Conservation (phyloP, 2,113 vertebrate genomes). For the Clinocottus analis region DNA sequence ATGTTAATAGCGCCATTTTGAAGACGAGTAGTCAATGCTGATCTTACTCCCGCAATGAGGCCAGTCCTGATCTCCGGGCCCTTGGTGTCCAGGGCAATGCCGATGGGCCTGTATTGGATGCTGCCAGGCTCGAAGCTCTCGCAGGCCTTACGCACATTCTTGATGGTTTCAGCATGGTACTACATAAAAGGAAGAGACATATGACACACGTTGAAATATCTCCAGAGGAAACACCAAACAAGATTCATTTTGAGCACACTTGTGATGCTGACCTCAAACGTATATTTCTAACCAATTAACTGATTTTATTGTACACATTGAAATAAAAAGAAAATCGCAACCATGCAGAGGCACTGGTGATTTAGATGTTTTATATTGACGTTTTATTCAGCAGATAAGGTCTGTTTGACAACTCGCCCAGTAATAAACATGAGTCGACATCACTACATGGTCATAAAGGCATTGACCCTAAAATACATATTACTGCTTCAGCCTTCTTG, state of each 20-base stretch:
- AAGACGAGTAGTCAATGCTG: neutral
- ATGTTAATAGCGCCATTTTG: neutral
- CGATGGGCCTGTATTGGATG: constrained; percentile 94
- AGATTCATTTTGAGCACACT: neutral
- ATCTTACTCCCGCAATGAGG: constrained; percentile 95
- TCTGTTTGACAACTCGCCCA: neutral
- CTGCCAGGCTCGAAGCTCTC: constrained; percentile 95
- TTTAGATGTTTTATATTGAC: too few relatives aligned
- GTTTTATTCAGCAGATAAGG: constrained; percentile 11
- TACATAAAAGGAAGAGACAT: constrained; percentile 54
- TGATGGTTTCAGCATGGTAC: constrained; percentile 95
- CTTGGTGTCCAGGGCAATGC: constrained; percentile 97
- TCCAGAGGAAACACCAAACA: neutral
- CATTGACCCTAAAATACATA: neutral
- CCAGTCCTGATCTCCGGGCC: constrained; percentile 98
- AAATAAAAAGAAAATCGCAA: neutral
- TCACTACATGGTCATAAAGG: neutral
- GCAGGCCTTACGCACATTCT: constrained; percentile 92
- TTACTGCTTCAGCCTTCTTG: neutral
- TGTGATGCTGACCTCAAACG: neutral
- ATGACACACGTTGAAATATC: neutral
- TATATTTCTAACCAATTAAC: neutral
- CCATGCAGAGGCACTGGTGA: neutral
- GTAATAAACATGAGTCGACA: constrained; percentile 43
- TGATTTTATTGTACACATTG: neutral